Percentiles rank a stretch among this genome's conserved stretches.
phyloP scores from a whole-genome alignment of 2,113 vertebrate genomes.

The Engystomops pustulosus region DNA sequence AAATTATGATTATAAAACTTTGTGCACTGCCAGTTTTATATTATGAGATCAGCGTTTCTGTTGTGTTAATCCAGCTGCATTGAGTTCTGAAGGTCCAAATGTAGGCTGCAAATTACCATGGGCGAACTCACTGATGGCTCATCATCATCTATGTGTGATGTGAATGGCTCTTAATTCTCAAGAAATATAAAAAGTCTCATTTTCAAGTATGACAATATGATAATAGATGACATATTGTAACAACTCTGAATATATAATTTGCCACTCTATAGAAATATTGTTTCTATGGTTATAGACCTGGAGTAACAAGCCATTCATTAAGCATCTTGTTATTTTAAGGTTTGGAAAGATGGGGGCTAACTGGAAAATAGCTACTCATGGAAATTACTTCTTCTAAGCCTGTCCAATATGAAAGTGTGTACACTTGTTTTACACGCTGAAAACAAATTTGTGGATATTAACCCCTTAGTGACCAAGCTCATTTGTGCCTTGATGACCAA shows the following conservation, averaged over 20 bases:
- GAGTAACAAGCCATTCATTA: no score
- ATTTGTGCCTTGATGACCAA: no score
- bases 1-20: conserved; percentile 74
- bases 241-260: neutral
- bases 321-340: no score
- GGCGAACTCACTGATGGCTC: no score
- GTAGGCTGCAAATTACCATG: conserved; percentile 12
- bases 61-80: conserved; percentile 61
- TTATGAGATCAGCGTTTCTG: conserved; percentile 58
- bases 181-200: neutral
- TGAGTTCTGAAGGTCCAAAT: conserved; percentile 43
- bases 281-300: neutral
- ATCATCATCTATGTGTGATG: neutral
- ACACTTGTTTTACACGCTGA: no score
- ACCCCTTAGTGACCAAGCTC: no score
- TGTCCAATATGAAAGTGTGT: no score
- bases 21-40: conserved; percentile 68
- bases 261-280: neutral
- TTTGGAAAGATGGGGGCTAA: no score
- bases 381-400: no score
- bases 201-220: neutral
- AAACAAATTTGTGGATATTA: no score
- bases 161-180: conserved; percentile 6
- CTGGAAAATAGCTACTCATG: no score
- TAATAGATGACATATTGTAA: neutral